Evolutionary conservation across 2,113 vertebrate species (phyloP).

Genomic region (Meriones unguiculatus): DNA sequence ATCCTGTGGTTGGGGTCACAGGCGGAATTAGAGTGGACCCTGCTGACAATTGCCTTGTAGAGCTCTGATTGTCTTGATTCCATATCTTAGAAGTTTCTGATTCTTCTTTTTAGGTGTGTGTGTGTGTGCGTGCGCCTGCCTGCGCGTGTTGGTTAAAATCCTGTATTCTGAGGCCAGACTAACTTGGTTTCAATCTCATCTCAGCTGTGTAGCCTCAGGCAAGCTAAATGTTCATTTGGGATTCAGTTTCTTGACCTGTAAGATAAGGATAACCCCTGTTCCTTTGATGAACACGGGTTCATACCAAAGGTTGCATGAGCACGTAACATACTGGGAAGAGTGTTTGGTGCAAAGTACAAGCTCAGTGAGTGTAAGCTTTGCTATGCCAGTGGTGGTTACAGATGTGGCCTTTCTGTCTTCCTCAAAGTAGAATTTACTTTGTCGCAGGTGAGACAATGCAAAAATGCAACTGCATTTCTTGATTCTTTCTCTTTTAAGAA

Average conservation of each 20-base stretch:
- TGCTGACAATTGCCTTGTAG: neutral
- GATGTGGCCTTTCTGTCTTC: neutral
- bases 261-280: neutral
- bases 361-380: neutral
- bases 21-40: neutral
- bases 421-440: neutral
- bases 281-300: neutral
- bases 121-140: neutral
- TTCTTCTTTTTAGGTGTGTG: neutral
- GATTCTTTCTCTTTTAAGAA: conserved; percentile 13
- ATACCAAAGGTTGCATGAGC: neutral
- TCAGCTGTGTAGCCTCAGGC: neutral
- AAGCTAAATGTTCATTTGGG: neutral
- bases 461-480: neutral
- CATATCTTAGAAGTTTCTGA: neutral
- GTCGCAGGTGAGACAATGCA: neutral
- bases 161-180: neutral
- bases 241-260: neutral
- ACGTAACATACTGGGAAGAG: neutral
- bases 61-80: neutral
- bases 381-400: neutral
- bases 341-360: neutral
- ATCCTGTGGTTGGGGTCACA: neutral
- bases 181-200: neutral
- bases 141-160: neutral